Evolutionary conservation across 2,888 invertebrate species (phyloP).

Genomic region (Thymelicus sylvestris): DNA sequence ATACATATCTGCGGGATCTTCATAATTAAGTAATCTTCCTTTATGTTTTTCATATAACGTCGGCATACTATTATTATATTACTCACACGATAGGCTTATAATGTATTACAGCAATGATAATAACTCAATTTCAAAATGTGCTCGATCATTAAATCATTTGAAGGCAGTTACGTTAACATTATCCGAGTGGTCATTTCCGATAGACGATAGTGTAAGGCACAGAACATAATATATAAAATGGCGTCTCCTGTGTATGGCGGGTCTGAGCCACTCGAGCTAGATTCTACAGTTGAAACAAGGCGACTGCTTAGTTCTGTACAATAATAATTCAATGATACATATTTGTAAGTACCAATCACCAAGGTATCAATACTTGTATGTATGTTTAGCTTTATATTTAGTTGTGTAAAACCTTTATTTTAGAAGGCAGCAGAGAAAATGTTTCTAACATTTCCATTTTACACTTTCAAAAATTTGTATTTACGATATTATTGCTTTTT

Average conservation of each 20-base stretch:
- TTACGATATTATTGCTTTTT: too few relatives aligned
- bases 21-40: neutral
- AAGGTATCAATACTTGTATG: too few relatives aligned
- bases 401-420: too few relatives aligned
- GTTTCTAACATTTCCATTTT: too few relatives aligned
- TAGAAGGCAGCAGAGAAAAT: too few relatives aligned
- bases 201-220: constrained; percentile 13
- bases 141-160: constrained; percentile 17
- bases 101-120: constrained; percentile 14
- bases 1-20: too few relatives aligned
- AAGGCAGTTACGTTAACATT: constrained; percentile 8
- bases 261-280: neutral
- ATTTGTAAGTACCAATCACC: too few relatives aligned
- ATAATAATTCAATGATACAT: too few relatives aligned
- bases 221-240: neutral
- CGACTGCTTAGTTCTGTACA: neutral
- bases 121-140: constrained; percentile 20
- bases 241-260: neutral
- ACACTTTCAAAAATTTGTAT: too few relatives aligned
- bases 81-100: constrained; percentile 1
- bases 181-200: constrained; percentile 26
- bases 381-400: too few relatives aligned
- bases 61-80: neutral
- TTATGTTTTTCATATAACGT: neutral
- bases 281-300: neutral